Conservation (phyloP, 2,797 vertebrate genomes). For the Anisognathus igniventris region DNA sequence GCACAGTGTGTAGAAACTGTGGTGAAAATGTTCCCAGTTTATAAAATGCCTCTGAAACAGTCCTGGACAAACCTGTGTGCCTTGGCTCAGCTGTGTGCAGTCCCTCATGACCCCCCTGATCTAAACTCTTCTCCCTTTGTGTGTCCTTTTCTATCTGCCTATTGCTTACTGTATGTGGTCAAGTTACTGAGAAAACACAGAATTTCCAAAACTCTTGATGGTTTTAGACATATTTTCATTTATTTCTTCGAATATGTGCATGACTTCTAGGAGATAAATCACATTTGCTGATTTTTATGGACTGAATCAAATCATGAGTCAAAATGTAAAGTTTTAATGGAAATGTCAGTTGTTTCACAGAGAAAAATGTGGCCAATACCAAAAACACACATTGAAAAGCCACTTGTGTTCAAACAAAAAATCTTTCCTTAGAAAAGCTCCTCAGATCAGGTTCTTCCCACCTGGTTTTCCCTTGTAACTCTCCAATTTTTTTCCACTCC, state of each 20-base stretch:
- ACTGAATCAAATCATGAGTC: not conserved
- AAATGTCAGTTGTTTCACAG: not conserved
- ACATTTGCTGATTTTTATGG: not conserved
- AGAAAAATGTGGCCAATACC: not conserved
- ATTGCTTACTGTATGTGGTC: fast-evolving
- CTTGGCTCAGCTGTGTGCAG: too few species aligned
- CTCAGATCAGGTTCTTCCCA: not conserved
- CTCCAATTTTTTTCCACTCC: not conserved
- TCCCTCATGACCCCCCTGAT: not conserved
- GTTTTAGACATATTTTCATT: not conserved
- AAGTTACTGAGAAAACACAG: not conserved
- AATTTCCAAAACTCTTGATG: not conserved
- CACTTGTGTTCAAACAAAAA: not conserved
- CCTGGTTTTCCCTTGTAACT: not conserved
- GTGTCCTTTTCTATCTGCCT: not conserved
- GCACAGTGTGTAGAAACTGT: not conserved
- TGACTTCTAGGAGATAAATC: not conserved
- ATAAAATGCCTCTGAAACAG: not conserved
- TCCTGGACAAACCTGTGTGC: not conserved
- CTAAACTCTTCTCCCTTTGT: not conserved
- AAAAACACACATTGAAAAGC: not conserved
- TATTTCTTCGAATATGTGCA: not conserved
- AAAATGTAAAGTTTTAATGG: not conserved
- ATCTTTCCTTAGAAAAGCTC: not conserved
- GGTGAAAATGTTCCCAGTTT: not conserved